These are phyloP conservation scores for Limulus polyphemus DNA, from an alignment of 2,888 invertebrate species.

Conservation along the genomic window DNA sequence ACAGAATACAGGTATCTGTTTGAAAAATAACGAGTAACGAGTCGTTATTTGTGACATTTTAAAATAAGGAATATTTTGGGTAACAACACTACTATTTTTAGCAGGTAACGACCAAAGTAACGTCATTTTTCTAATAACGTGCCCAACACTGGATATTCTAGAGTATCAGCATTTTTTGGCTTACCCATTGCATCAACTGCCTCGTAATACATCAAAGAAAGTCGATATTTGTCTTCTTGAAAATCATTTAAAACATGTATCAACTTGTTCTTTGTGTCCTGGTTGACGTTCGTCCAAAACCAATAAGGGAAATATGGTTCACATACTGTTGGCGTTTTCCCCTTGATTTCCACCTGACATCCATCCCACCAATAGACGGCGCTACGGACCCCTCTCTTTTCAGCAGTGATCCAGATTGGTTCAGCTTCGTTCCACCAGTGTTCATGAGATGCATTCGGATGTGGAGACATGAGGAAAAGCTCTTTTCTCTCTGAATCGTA, in stretches of 20 bases:
- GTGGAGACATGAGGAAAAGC: slow-evolving; percentile 1
- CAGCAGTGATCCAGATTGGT: slow-evolving; percentile 34
- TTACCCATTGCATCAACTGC: slow-evolving; percentile 3
- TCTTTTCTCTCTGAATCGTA: not conserved
- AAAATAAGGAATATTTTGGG: no score
- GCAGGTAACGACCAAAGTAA: no score
- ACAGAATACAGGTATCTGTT: no score
- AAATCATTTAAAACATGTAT: not conserved
- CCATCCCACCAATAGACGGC: slow-evolving; percentile 24
- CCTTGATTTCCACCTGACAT: slow-evolving; percentile 22
- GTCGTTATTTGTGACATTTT: no score
- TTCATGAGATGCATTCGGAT: slow-evolving; percentile 6
- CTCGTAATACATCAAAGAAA: slow-evolving; percentile 1
- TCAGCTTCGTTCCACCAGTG: slow-evolving; percentile 32
- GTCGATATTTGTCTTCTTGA: not conserved
- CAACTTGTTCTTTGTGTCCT: not conserved
- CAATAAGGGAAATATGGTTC: slow-evolving; percentile 11
- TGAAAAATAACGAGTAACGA: no score
- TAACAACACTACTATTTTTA: no score
- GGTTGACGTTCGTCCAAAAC: not conserved
- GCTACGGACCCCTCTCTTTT: slow-evolving; percentile 16
- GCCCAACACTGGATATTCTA: no score
- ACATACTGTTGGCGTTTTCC: slow-evolving; percentile 21
- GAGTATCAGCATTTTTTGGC: not conserved
- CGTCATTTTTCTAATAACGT: no score